Percentiles rank a stretch among this genome's conserved stretches.
phyloP scores from a whole-genome alignment of 2,113 vertebrate genomes.

The Zosterops japonicus region DNA sequence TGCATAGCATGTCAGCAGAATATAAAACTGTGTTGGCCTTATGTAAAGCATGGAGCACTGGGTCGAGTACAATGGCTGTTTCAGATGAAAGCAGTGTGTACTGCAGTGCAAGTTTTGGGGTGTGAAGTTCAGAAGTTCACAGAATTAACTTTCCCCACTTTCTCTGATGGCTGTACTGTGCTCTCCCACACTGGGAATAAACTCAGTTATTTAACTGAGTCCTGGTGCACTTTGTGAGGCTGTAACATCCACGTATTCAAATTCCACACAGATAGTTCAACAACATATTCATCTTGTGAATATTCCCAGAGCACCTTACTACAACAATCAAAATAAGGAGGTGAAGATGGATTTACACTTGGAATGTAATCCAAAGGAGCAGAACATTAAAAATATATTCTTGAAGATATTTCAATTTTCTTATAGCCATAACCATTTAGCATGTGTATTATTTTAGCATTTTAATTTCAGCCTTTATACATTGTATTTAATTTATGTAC shows the following conservation, averaged over 20 bases:
- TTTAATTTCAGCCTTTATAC: background rate
- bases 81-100: background rate
- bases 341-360: background rate
- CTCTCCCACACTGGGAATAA: background rate
- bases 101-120: background rate
- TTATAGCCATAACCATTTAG: background rate
- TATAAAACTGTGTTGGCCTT: background rate
- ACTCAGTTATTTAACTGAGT: background rate
- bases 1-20: slow-evolving; percentile 37
- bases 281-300: background rate
- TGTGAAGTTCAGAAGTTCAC: background rate
- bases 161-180: background rate
- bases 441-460: background rate
- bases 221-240: background rate
- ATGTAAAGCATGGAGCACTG: background rate
- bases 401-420: background rate
- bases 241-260: background rate
- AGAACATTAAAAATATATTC: background rate
- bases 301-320: background rate
- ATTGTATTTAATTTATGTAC: background rate
- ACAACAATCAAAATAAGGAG: background rate
- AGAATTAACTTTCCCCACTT: background rate
- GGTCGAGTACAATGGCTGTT: background rate
- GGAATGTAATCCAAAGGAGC: background rate
- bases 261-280: background rate